These are phyloP conservation scores for Lipophrys pholis DNA, from an alignment of 2,113 vertebrate genomes.

Conservation along the genomic window DNA sequence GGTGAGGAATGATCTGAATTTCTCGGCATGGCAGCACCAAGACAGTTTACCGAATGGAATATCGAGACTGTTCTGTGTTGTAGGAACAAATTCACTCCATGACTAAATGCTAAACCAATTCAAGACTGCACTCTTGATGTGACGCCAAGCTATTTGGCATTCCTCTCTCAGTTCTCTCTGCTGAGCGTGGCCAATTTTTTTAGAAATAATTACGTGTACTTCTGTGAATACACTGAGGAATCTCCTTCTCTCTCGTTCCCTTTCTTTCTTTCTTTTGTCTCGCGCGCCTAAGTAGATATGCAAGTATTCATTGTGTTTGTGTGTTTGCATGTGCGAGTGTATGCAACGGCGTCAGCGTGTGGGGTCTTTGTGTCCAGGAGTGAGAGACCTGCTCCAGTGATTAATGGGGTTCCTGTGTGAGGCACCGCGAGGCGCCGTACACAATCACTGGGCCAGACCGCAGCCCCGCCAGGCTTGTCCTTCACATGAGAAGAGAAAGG, in stretches of 20 bases:
- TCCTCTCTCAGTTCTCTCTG: conserved; percentile 63
- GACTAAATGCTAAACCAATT: conserved; percentile 67
- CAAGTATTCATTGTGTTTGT: conserved; percentile 50
- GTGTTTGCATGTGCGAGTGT: conserved; percentile 67
- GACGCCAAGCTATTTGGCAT: conserved; percentile 76
- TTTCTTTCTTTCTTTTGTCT: conserved; percentile 15
- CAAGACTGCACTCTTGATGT: conserved; percentile 65
- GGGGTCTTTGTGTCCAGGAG: conserved; percentile 80
- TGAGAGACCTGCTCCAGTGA: conserved; percentile 82
- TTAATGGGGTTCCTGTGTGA: conserved; percentile 85
- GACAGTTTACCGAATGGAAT: conserved; percentile 46
- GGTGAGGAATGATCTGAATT: conserved; percentile 1
- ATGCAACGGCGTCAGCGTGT: conserved; percentile 65
- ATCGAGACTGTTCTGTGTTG: conserved; percentile 33
- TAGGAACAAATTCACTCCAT: conserved; percentile 55
- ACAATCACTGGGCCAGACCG: conserved; percentile 80
- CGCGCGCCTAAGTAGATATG: conserved; percentile 36
- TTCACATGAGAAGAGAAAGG: conserved; percentile 81
- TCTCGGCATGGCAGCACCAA: conserved; percentile 18
- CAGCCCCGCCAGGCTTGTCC: conserved; percentile 81
- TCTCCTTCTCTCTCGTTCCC: conserved; percentile 15
- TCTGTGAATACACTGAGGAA: conserved; percentile 59
- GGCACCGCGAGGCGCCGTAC: conserved; percentile 77
- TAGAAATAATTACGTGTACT: conserved; percentile 71
- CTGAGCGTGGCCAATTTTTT: conserved; percentile 63